phyloP scores from a whole-genome alignment of 2,888 invertebrate genomes.

The Heteropelma amictum region DNA sequence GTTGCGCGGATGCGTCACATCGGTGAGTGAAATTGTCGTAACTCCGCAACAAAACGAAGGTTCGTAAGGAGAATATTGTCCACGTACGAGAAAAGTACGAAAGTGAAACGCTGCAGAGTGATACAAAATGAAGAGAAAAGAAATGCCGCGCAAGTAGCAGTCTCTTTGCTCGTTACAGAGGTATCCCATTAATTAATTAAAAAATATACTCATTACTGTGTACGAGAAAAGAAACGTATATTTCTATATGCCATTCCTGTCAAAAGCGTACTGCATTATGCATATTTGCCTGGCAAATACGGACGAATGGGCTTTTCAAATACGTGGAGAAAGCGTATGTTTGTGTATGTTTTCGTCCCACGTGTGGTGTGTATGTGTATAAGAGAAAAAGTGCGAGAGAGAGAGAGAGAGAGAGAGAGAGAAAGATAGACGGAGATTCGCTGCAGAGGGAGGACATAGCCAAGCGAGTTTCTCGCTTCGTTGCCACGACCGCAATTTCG shows the following conservation, averaged over 20 bases:
- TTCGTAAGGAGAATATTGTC: not conserved
- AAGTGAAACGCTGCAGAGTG: not conserved
- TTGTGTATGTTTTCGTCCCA: not conserved
- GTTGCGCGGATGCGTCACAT: too few relatives aligned
- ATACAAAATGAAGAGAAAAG: not conserved
- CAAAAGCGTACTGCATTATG: constrained; percentile 35
- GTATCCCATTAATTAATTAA: constrained; percentile 33
- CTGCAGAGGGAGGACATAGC: constrained; percentile 19
- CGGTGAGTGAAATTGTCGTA: too few relatives aligned
- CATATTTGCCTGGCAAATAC: constrained; percentile 33
- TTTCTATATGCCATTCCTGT: constrained; percentile 7
- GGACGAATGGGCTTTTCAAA: constrained; percentile 32
- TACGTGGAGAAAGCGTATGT: constrained; percentile 5
- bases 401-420: constrained; percentile 1
- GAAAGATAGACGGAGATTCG: too few relatives aligned
- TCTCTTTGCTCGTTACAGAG: constrained; percentile 2
- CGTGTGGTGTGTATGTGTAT: constrained; percentile 1
- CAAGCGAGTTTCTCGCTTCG: constrained; percentile 50
- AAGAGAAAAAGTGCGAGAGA: not conserved
- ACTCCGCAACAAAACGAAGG: not conserved
- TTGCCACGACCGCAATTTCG: constrained; percentile 54
- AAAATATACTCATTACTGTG: constrained; percentile 36
- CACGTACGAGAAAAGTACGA: not conserved
- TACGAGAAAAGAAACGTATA: not conserved
- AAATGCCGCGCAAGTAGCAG: not conserved